Conservation (phyloP, 1,140 invertebrate species). For the Caerostris darwini region DNA sequence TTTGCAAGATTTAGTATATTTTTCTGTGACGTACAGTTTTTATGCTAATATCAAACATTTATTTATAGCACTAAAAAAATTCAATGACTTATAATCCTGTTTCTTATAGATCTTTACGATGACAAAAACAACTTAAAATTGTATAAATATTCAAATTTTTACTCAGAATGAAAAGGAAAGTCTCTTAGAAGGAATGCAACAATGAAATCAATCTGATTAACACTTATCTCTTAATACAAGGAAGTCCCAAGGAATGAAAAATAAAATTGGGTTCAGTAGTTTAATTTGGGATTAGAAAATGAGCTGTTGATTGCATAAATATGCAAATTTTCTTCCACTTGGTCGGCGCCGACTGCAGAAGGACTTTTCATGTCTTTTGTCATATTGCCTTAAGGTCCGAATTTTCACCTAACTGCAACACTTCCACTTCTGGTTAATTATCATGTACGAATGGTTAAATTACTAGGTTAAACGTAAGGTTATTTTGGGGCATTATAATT, state of each 20-base stretch:
- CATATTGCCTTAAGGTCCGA: not conserved
- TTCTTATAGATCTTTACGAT: too few species aligned
- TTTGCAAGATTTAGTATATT: too few species aligned
- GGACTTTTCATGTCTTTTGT: slow-evolving; percentile 6
- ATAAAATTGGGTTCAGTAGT: not conserved
- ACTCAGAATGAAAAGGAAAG: too few species aligned
- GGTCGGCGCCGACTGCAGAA: not conserved
- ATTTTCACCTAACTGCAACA: not conserved
- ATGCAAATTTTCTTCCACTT: not conserved
- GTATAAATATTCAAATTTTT: too few species aligned
- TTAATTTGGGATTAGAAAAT: not conserved
- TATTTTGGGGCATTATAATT: not conserved
- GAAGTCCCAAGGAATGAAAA: not conserved
- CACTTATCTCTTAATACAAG: not conserved
- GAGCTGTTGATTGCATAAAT: not conserved
- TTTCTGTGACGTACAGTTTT: too few species aligned
- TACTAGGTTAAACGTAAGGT: not conserved
- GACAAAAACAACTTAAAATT: too few species aligned
- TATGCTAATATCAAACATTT: too few species aligned
- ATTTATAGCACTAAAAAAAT: too few species aligned
- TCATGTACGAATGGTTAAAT: not conserved
- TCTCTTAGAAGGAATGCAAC: too few species aligned
- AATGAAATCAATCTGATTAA: too few species aligned
- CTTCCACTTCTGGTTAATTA: not conserved
- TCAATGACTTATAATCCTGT: too few species aligned